phyloP scores from a whole-genome alignment of 1,140 invertebrate species.

The Acromyrmex heyeri region DNA sequence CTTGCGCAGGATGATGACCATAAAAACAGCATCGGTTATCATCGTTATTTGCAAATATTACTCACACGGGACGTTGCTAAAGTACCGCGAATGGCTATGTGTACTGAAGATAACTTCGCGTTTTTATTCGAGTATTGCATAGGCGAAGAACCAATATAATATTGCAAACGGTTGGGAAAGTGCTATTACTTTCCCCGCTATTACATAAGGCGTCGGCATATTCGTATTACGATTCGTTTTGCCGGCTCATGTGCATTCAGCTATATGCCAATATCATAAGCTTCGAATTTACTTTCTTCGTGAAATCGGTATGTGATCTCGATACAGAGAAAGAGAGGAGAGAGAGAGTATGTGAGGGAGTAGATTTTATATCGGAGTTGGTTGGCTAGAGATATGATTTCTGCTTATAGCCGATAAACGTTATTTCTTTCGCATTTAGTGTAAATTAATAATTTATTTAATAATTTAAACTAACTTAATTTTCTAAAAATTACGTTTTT shows the following conservation, averaged over 20 bases:
- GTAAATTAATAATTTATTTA: conserved; percentile 31
- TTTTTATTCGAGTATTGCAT: conserved; percentile 24
- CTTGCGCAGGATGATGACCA: not conserved
- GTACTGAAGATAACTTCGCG: conserved; percentile 25
- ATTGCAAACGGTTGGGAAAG: conserved; percentile 55
- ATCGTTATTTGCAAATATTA: conserved; percentile 47
- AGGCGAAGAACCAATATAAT: conserved; percentile 40
- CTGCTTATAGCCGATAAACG: conserved; percentile 28
- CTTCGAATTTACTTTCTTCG: conserved; percentile 64
- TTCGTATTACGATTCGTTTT: conserved; percentile 62
- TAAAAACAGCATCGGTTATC: conserved; percentile 28
- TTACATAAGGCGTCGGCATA: conserved; percentile 66
- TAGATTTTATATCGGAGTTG: conserved; percentile 34
- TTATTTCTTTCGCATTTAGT: conserved; percentile 44
- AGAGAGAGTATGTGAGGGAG: not conserved
- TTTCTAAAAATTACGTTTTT: not conserved
- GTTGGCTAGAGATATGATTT: conserved; percentile 26
- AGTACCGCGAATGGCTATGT: conserved; percentile 6
- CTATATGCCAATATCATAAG: conserved; percentile 61
- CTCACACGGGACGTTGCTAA: not conserved
- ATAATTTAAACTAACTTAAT: not conserved
- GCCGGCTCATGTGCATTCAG: conserved; percentile 43
- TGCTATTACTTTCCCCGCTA: conserved; percentile 61
- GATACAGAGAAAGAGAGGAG: conserved; percentile 17
- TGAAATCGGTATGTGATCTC: conserved; percentile 57